Percentiles rank a stretch among this genome's conserved stretches.
Conservation (phyloP, 2,888 invertebrate genomes). For the Taphrorychus bicolor region DNA sequence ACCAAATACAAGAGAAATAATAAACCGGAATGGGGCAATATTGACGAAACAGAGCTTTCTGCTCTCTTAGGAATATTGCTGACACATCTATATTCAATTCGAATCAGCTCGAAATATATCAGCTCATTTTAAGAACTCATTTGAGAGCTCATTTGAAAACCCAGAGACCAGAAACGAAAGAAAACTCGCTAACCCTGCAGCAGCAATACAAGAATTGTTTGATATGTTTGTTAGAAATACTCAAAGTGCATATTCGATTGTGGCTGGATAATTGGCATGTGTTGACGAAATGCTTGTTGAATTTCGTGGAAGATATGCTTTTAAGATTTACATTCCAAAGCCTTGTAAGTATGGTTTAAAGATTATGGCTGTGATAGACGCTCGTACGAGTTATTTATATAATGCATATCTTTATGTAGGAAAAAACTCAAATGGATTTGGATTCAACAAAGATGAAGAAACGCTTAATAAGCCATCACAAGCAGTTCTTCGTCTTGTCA, state of each 20-base stretch:
- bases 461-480: conserved; percentile 49
- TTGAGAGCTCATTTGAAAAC: conserved; percentile 44
- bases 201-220: conserved; percentile 10
- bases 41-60: conserved; percentile 19
- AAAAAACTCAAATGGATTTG: background rate
- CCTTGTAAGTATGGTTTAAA: conserved; percentile 22
- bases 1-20: background rate
- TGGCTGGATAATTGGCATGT: background rate
- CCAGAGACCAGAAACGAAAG: conserved; percentile 4
- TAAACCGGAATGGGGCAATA: background rate
- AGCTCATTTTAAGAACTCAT: conserved; percentile 40
- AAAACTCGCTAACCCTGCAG: background rate
- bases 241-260: conserved; percentile 6
- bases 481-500: conserved; percentile 45
- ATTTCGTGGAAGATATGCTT: conserved; percentile 25
- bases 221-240: conserved; percentile 3
- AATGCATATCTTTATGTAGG: conserved; percentile 12
- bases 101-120: conserved; percentile 36
- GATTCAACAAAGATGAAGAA: background rate
- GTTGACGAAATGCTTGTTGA: conserved; percentile 28
- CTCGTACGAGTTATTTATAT: conserved; percentile 5
- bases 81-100: conserved; percentile 41
- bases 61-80: conserved; percentile 43
- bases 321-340: conserved; percentile 27
- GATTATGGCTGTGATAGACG: conserved; percentile 7